phyloP scores from a whole-genome alignment of 2,797 vertebrate genomes.

The Lacerta bilineata region DNA sequence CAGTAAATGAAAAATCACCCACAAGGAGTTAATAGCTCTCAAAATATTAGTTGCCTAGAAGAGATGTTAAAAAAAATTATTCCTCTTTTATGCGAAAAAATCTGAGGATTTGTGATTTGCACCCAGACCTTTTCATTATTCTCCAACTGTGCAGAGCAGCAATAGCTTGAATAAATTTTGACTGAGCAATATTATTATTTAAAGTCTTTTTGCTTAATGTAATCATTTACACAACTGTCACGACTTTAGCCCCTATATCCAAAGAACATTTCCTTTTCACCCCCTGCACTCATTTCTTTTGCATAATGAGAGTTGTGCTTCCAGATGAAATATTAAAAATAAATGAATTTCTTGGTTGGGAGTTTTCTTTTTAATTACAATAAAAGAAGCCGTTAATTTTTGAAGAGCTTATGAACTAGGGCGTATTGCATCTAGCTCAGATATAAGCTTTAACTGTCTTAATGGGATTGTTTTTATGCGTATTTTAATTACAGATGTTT shows the following conservation, averaged over 20 bases:
- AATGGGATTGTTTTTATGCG: too few relatives aligned
- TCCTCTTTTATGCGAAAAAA: not conserved
- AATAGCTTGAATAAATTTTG: conserved; percentile 6
- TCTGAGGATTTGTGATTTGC: conserved; percentile 20
- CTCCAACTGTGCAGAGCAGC: not conserved
- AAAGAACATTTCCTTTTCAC: conserved; percentile 24
- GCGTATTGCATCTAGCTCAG: not conserved
- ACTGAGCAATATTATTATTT: not conserved
- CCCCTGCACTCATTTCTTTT: not conserved
- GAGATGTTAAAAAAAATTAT: conserved; percentile 2
- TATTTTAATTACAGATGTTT: too few relatives aligned
- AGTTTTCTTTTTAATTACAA: not conserved
- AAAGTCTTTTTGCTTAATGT: not conserved
- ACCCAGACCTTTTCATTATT: conserved; percentile 14
- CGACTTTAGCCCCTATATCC: conserved; percentile 3
- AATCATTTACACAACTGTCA: not conserved
- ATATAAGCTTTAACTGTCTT: not conserved
- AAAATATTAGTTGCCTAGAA: conserved; percentile 14
- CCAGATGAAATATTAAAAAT: conserved; percentile 10
- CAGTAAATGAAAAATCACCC: not conserved
- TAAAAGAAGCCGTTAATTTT: conserved; percentile 10
- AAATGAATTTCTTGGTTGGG: conserved; percentile 8
- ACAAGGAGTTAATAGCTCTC: conserved; percentile 1
- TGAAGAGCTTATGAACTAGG: conserved; percentile 9
- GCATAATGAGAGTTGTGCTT: conserved; percentile 2